Conservation (phyloP, 30 jellyfish, hydroid and myxozoan genomes). For the Clytia hemisphaerica region DNA sequence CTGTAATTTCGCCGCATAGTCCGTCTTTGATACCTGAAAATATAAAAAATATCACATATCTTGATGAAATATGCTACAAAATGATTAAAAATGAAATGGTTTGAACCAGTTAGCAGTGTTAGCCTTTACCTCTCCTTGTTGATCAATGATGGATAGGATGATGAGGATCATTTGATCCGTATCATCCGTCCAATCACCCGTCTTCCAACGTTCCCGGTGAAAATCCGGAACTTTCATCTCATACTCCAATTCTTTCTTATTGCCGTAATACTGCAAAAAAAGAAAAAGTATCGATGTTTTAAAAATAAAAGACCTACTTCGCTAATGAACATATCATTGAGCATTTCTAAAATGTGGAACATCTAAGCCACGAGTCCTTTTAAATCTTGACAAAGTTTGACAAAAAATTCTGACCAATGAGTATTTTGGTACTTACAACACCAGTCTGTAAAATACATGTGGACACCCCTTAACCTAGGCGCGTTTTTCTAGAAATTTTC, state of each 20-base stretch:
- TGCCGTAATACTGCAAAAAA: constrained; percentile 39
- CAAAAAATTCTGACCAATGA: too few relatives aligned
- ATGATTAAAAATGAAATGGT: not conserved
- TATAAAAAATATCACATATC: not conserved
- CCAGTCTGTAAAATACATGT: too few relatives aligned
- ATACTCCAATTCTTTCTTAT: constrained; percentile 40
- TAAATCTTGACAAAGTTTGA: not conserved
- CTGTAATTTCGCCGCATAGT: constrained; percentile 35
- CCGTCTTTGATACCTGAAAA: constrained; percentile 35
- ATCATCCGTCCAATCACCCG: constrained; percentile 92
- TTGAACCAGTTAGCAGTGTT: not conserved
- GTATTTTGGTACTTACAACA: too few relatives aligned
- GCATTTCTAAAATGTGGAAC: too few relatives aligned
- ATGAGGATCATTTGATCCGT: constrained; percentile 71
- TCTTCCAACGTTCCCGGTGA: constrained; percentile 59
- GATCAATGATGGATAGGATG: constrained; percentile 49
- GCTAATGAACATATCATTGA: too few relatives aligned
- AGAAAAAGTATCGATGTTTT: constrained; percentile 1
- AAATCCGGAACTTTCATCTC: constrained; percentile 58
- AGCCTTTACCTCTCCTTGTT: constrained; percentile 46
- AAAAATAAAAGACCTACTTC: too few relatives aligned
- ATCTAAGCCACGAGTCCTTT: not conserved
- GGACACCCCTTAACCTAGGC: too few relatives aligned
- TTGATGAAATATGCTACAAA: too few relatives aligned
- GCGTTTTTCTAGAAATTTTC: too few relatives aligned